Conservation (phyloP, 2,797 vertebrate species). For the Scolopax rusticola region DNA sequence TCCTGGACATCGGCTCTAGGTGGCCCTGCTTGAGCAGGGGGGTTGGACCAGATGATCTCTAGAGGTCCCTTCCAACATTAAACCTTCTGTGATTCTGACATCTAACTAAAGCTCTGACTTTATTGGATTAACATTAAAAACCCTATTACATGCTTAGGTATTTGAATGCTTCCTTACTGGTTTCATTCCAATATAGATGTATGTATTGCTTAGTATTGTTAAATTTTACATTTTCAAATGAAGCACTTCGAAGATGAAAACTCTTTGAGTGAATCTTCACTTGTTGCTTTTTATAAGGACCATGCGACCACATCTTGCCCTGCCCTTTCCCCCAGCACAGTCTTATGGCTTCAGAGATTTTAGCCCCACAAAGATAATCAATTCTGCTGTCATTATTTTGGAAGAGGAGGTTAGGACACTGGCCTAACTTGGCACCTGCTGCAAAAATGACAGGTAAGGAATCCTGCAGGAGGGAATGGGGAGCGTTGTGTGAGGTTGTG, state of each 20-base stretch:
- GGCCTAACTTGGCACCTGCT: constrained; percentile 58
- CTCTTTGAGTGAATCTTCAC: background rate
- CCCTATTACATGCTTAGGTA: background rate
- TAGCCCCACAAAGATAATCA: constrained; percentile 63
- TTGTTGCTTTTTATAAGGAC: constrained; percentile 26
- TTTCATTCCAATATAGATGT: background rate
- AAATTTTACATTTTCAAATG: background rate
- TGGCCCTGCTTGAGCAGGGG: background rate
- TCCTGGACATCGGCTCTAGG: background rate
- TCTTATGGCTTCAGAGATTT: constrained; percentile 53
- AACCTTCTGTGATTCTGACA: background rate
- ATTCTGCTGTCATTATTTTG: constrained; percentile 55
- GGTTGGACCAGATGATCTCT: background rate
- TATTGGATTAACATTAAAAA: background rate
- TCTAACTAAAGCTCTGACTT: background rate
- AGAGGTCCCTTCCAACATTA: background rate
- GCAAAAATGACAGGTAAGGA: constrained; percentile 71
- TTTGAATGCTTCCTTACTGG: background rate
- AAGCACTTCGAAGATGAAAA: background rate
- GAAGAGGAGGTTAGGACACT: constrained; percentile 66
- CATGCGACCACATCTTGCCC: background rate
- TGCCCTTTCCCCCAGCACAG: constrained; percentile 47
- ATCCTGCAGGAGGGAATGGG: constrained; percentile 18
- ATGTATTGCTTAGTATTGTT: background rate
- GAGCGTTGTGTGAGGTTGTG: background rate